A percentile compares a stretch with the other conserved stretches of the same genome.
These are phyloP conservation scores for Rhimphoctona megacephalus DNA, from an alignment of 2,888 invertebrate genomes.

Conservation along the genomic window DNA sequence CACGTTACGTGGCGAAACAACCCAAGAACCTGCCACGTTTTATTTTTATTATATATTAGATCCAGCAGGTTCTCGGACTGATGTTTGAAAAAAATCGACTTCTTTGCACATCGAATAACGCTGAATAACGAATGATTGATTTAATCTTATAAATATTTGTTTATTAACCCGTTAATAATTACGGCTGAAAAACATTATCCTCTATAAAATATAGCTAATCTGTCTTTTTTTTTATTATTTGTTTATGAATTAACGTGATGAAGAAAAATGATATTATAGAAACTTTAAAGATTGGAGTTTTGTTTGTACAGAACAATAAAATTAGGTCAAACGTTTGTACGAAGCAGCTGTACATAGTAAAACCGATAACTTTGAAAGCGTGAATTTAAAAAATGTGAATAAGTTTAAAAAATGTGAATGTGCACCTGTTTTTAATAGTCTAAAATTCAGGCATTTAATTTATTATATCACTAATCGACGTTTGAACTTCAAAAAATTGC, in stretches of 20 bases:
- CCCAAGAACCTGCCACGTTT: constrained; percentile 45
- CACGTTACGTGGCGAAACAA: constrained; percentile 23
- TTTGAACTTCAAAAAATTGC: background rate
- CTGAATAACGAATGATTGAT: background rate
- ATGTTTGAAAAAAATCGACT: background rate
- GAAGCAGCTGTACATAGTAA: background rate
- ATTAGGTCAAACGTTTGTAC: background rate
- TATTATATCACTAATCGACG: background rate
- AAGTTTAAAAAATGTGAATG: no score
- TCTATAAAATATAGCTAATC: background rate
- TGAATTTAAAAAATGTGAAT: background rate
- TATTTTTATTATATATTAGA: background rate
- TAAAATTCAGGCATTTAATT: background rate
- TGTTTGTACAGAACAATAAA: background rate
- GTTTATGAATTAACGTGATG: background rate
- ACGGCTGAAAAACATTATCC: no score
- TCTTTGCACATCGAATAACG: background rate
- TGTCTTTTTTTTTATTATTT: background rate
- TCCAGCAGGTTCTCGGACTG: background rate
- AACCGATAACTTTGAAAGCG: background rate
- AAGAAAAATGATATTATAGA: background rate
- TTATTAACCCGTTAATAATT: background rate
- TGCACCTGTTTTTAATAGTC: no score
- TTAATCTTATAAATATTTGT: background rate
- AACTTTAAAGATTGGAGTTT: background rate